A percentile compares a stretch with the other conserved stretches of the same genome.
These are phyloP conservation scores for Rhynchopsitta pachyrhyncha DNA, from an alignment of 2,113 vertebrate genomes.

Conservation along the genomic window DNA sequence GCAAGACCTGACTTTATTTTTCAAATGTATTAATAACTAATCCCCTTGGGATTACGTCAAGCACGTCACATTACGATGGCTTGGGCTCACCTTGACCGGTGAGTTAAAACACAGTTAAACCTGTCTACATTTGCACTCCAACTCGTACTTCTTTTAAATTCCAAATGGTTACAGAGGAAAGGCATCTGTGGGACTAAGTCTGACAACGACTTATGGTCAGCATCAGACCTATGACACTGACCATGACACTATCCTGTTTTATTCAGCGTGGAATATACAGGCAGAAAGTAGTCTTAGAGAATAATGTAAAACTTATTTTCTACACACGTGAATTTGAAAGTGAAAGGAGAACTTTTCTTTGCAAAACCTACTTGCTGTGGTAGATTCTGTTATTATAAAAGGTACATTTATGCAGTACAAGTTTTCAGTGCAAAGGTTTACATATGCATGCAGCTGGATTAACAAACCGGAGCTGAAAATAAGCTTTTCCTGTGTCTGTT, in stretches of 20 bases:
- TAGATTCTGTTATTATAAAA: neutral
- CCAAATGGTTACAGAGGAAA: neutral
- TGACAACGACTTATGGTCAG: neutral
- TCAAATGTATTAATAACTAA: constrained; percentile 38
- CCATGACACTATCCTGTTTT: neutral
- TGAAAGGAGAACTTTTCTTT: neutral
- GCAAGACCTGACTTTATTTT: neutral
- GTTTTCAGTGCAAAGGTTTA: neutral
- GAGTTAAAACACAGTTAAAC: constrained; percentile 19
- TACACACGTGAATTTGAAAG: neutral
- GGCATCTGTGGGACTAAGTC: neutral
- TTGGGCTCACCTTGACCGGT: neutral
- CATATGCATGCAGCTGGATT: neutral
- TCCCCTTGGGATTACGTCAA: constrained; percentile 17
- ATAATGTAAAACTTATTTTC: neutral
- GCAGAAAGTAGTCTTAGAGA: neutral
- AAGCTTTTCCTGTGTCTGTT: neutral
- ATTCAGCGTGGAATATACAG: neutral
- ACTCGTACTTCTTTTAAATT: neutral
- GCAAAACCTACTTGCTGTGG: neutral
- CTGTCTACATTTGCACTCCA: neutral
- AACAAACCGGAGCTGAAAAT: neutral
- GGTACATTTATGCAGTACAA: neutral
- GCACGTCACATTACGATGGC: neutral
- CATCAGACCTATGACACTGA: neutral